Evolutionary conservation across 2,113 vertebrate species (phyloP), one percentile per base, ranked within the genome.

Genomic region (Mastomys natalensis): DNA sequence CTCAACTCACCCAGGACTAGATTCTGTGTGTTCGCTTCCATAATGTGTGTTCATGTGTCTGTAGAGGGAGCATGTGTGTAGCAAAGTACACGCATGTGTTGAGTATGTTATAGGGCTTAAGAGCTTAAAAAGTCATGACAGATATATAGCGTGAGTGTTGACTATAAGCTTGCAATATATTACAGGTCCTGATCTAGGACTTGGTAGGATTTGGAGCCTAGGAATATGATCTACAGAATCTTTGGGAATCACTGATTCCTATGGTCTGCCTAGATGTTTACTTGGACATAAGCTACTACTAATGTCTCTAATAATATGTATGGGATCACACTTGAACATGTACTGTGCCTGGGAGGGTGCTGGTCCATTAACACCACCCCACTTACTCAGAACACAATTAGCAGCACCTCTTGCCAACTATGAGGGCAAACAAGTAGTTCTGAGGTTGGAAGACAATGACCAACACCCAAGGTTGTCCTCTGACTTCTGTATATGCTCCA

Each of bases 131-230:
- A 21, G 31, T 89, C 4, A 48, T 53, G 73, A 78, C 22, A 93
- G 29, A 19, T 34, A 5, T 2, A 87, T 53, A 78, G 51, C 80
- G 31, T 19, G 31, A 17, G 11, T 29, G 51, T 48, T 48, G 26
- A 80, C 58, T 60, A 12, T 9, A 34, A 5, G 1, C 2, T 80
- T 94, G 21, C 0, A 21, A 77, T 37, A 29, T 70, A 37, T 66
- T 80, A 26, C 1, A 93, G 7, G 37, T 53, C 29, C 77, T 60
- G 13, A 5, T 68, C 40, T 7, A 60, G 70, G n/a, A 91, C 34
- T 89, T 73, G 1, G 37, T 93, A 64, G 80, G 48, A 62, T 92
- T 92, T 94, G 82, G 45, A 94, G 31, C 51, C 74, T 86, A 4
- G 45, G 29, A 29, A n/a, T 82, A 72, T 9, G 58, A 53, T 45